A percentile compares a stretch with the other conserved stretches of the same genome.
Evolutionary conservation across 64 coral and sea anemone genomes (phyloP).

Genomic region (Porites australiensis): DNA sequence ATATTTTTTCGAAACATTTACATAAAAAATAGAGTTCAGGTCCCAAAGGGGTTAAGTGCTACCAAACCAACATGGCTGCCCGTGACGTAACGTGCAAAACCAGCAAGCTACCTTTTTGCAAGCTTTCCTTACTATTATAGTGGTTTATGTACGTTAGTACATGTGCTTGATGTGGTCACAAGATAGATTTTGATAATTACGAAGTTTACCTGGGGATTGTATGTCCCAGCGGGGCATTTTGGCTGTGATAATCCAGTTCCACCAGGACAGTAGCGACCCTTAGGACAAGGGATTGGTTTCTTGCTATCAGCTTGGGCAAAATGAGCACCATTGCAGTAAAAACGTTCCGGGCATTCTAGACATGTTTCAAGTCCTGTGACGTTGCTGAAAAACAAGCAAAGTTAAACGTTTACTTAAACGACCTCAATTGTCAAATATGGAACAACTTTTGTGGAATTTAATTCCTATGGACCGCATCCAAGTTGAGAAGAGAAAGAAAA

Average conservation of each 20-base stretch:
- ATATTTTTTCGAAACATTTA: too few relatives aligned
- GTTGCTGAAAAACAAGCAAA: constrained; percentile 70
- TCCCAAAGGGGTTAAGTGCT: too few relatives aligned
- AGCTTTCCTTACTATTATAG: too few relatives aligned
- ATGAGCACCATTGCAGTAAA: constrained; percentile 70
- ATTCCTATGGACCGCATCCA: too few relatives aligned
- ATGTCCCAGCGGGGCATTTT: constrained; percentile 85
- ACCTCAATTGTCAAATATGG: background rate
- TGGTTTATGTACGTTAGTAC: too few relatives aligned
- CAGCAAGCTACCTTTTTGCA: too few relatives aligned
- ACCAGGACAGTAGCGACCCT: constrained; percentile 87
- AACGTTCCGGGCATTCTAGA: constrained; percentile 83
- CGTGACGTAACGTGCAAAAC: too few relatives aligned
- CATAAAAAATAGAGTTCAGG: too few relatives aligned
- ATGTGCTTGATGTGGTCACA: background rate
- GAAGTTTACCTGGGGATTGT: constrained; percentile 83
- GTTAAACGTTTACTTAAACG: too few relatives aligned
- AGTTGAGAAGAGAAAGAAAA: too few relatives aligned
- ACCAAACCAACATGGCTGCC: too few relatives aligned
- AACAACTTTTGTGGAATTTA: too few relatives aligned
- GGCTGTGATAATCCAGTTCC: constrained; percentile 69
- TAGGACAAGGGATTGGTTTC: constrained; percentile 68
- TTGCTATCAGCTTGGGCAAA: constrained; percentile 13
- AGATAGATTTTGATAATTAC: background rate
- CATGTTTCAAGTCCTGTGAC: constrained; percentile 88